Evolutionary conservation across 2,888 invertebrate genomes (phyloP).

Genomic region (Polyommatus icarus): DNA sequence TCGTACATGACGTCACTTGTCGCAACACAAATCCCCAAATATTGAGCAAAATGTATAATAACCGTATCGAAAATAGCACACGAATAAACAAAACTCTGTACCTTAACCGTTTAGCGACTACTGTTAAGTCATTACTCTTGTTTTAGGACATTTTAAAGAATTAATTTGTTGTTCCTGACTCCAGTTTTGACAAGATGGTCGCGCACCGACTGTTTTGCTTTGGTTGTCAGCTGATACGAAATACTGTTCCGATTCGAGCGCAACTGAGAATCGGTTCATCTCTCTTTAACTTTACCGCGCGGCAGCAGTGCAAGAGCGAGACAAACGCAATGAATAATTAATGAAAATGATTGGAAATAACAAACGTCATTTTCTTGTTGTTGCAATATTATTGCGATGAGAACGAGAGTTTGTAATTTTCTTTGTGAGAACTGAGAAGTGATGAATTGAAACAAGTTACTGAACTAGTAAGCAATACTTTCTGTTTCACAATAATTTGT

Average conservation of each 20-base stretch:
- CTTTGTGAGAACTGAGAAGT: constrained; percentile 50
- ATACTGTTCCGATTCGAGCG: constrained; percentile 63
- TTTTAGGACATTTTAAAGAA: constrained; percentile 77
- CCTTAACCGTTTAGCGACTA: constrained; percentile 67
- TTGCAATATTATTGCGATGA: constrained; percentile 68
- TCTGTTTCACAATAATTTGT: constrained; percentile 72
- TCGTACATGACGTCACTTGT: constrained; percentile 81
- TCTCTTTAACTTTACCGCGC: constrained; percentile 47
- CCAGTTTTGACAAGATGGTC: constrained; percentile 81
- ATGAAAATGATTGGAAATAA: constrained; percentile 60
- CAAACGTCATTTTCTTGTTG: constrained; percentile 74
- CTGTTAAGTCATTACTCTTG: constrained; percentile 72
- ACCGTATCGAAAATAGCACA: constrained; percentile 66
- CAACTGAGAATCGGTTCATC: constrained; percentile 47
- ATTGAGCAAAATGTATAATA: constrained; percentile 74
- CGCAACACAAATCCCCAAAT: constrained; percentile 77
- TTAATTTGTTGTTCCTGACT: constrained; percentile 79
- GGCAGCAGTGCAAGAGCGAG: constrained; percentile 48
- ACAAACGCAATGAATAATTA: constrained; percentile 52
- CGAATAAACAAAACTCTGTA: constrained; percentile 67
- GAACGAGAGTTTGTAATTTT: constrained; percentile 58
- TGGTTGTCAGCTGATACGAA: constrained; percentile 82
- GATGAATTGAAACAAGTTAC: constrained; percentile 68
- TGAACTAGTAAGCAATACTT: constrained; percentile 51
- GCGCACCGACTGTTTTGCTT: constrained; percentile 82